These are phyloP conservation scores for Zele albiditarsus DNA, from an alignment of 2,888 invertebrate genomes.

Conservation along the genomic window DNA sequence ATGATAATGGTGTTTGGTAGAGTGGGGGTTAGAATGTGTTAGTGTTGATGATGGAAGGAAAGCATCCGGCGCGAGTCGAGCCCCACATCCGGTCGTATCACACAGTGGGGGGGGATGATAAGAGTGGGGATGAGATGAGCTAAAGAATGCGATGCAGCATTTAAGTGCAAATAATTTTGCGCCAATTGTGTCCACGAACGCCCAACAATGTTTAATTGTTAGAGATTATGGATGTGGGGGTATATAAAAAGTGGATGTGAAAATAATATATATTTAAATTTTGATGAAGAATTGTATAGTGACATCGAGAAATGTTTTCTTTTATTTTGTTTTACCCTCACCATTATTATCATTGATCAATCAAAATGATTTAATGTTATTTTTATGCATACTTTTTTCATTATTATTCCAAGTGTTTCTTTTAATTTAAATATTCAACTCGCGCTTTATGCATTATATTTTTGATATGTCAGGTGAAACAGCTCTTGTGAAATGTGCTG, in stretches of 20 bases:
- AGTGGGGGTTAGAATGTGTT: background rate
- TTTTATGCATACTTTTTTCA: background rate
- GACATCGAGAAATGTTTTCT: background rate
- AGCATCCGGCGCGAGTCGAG: slow-evolving; percentile 47
- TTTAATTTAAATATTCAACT: background rate
- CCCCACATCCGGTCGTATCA: slow-evolving; percentile 48
- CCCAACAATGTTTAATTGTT: slow-evolving; percentile 45
- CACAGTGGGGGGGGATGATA: background rate
- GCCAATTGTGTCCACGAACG: slow-evolving; percentile 54
- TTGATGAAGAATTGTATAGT: background rate
- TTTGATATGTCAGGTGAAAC: background rate
- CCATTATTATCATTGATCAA: background rate
- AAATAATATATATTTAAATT: background rate
- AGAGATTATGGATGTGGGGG: background rate
- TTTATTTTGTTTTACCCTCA: background rate
- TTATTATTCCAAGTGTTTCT: background rate
- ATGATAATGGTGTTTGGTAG: slow-evolving; percentile 16
- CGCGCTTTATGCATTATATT: background rate
- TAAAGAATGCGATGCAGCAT: slow-evolving; percentile 24
- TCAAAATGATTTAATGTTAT: background rate
- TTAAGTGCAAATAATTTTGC: slow-evolving; percentile 64
- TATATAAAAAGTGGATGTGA: background rate
- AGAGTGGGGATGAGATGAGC: background rate
- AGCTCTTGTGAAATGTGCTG: background rate
- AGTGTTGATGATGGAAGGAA: slow-evolving; percentile 37